Evolutionary conservation across 2,797 vertebrate species (phyloP), one percentile per base, ranked within the genome.

Genomic region (Melanotaenia pygmaea): DNA sequence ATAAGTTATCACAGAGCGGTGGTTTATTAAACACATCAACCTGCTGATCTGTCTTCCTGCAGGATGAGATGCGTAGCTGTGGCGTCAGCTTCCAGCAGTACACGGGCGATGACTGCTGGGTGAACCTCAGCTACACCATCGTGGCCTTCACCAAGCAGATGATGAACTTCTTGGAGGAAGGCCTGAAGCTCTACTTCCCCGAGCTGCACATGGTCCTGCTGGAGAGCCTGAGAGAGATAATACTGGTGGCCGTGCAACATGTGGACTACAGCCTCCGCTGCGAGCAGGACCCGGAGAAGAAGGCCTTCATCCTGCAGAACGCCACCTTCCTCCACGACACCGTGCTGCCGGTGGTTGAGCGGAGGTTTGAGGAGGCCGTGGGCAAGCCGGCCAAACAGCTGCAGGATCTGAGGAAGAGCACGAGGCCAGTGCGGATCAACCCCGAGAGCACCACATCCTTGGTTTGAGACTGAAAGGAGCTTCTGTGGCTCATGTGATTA

Each of bases 111-210:
- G 97, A 97, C 93, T 99, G 98, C 93, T 99, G 98, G 98, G 98
- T 99, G 79, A 98, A 98, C 92, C 95, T 99, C 56, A 99, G 98
- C 92, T 99, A 99, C 91, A 99, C 98, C 0, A 83, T 99, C 1
- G 98, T 99, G 72, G 98, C 98, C 74, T 99, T 99, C 91, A 98
- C 97, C n/a, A 99, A 99, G 90, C 98, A 99, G 94, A 95, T 97
- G 86, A 97, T 99, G 97, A 96, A 94, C 82, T 99, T 99, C 89
- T 72, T 99, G 92, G 98, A 99, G 76, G 98, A 99, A 72, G 98
- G 97, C 0, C 92, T 99, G 82, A 98, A 98, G 90, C 95, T 99
- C 45, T 99, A 99, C 81, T 97, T 98, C 82, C 97, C 98, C 0
- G 98, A 99, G 90, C 93, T 99, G 80, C 98, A 99, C 93, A 98